Percentiles rank a stretch among this genome's conserved stretches.
These are phyloP conservation scores for Plusia festucae DNA, from an alignment of 2,888 invertebrate genomes.

Conservation along the genomic window DNA sequence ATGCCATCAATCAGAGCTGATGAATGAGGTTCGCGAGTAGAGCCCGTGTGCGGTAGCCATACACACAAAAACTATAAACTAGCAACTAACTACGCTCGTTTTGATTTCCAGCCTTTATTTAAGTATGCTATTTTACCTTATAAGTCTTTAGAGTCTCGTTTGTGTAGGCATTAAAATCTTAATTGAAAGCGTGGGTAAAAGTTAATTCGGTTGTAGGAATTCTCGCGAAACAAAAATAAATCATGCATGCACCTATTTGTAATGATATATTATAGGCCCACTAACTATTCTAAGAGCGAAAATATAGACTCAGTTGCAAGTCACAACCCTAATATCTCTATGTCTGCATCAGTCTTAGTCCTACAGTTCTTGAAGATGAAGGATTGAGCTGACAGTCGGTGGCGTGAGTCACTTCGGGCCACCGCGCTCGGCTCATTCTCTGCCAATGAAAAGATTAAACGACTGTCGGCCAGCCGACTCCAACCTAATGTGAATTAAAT, in stretches of 20 bases:
- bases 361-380: constrained; percentile 61
- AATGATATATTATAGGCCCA: background rate
- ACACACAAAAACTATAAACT: constrained; percentile 57
- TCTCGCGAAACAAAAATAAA: background rate
- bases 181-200: constrained; percentile 33
- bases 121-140: constrained; percentile 52
- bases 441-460: constrained; percentile 79
- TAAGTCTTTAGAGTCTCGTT: constrained; percentile 31
- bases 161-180: constrained; percentile 32
- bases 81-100: constrained; percentile 30
- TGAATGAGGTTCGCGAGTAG: constrained; percentile 83
- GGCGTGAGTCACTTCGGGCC: constrained; percentile 74
- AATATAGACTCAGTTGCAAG: constrained; percentile 3
- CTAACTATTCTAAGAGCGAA: background rate
- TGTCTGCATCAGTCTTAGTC: constrained; percentile 66
- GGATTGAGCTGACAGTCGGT: constrained; percentile 60
- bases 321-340: constrained; percentile 50
- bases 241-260: background rate
- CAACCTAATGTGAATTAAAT: constrained; percentile 82
- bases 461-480: constrained; percentile 67
- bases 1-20: constrained; percentile 88
- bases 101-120: constrained; percentile 54
- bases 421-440: constrained; percentile 71
- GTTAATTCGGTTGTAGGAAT: background rate
- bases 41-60: constrained; percentile 72